Base-by-base conservation (phyloP, 2,113 vertebrate genomes). In the Myotis yumanensis region DNA sequence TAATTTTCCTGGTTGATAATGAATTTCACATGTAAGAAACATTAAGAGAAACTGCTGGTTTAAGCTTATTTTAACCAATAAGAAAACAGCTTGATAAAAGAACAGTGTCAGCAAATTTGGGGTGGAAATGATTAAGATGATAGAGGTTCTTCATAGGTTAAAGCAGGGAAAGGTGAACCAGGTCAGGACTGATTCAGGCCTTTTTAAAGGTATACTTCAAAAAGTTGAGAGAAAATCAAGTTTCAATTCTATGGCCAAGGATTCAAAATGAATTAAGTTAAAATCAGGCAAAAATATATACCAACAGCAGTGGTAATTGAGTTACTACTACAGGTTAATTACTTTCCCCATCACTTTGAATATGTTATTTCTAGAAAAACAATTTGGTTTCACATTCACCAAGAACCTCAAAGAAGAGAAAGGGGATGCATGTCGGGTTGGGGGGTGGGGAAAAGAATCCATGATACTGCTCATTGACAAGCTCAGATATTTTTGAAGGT, bases 11-110 rank as follows among this genome's bases (percentile, higher is more conserved):
- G 25, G 8, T 20, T 86, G 15, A 82, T 5, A 79, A 57, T 86
- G 7, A 77, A 83, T 90, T 89, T 89, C 48, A n/a, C 52, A 64
- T 51, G n/a, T 93, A 81, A 81, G 68, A 94, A 91, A 66, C 5
- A 81, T 86, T 81, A 75, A 75, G 79, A 73, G 68, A 93, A 91
- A 86, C 37, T 88, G 25, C 35, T 86, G 11, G 7, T 76, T 35
- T 85, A 37, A 4, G 75, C 46, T 94, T 86, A 66, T 86, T 86
- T 85, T 82, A 91, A 75, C 18, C 48, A 62, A 73, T 54, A 59
- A 77, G 16, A 79, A 59, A 81, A 90, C 5, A 84, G 1, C 32
- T 84, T 79, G 18, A 62, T 86, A 15, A 66, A 95, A 89, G 59
- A 77, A 83, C 23, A 62, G 20, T 46, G 15, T 79, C 37, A 86